Evolutionary conservation across 2,113 vertebrate genomes (phyloP).

Genomic region (Marcusenius ussheri): DNA sequence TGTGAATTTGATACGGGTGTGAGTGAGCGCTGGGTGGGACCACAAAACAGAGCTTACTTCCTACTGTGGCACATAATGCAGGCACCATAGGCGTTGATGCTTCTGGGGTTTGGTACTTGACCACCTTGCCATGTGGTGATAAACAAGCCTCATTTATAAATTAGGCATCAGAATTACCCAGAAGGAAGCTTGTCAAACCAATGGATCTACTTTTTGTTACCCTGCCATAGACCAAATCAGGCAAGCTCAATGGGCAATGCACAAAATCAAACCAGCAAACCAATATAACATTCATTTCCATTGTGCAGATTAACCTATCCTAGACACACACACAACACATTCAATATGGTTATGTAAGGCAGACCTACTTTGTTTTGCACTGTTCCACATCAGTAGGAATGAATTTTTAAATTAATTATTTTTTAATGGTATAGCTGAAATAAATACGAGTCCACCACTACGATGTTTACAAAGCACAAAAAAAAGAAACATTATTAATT

Average conservation of each 20-base stretch:
- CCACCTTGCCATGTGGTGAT: neutral
- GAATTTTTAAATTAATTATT: neutral
- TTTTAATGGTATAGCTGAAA: neutral
- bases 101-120: neutral
- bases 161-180: neutral
- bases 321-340: neutral
- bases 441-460: neutral
- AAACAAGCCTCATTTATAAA: neutral
- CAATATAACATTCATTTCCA: neutral
- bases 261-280: neutral
- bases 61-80: neutral
- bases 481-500: neutral
- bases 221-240: neutral
- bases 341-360: neutral
- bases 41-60: neutral
- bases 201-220: neutral
- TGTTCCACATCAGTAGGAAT: neutral
- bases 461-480: neutral
- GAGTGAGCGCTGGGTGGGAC: neutral
- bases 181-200: neutral
- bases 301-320: neutral
- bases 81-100: neutral
- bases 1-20: neutral
- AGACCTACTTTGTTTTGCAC: neutral
- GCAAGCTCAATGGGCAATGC: neutral